Percentiles rank a stretch among this genome's conserved stretches.
Evolutionary conservation across 2,797 vertebrate species (phyloP).

Genomic region (Erpetoichthys calabaricus): DNA sequence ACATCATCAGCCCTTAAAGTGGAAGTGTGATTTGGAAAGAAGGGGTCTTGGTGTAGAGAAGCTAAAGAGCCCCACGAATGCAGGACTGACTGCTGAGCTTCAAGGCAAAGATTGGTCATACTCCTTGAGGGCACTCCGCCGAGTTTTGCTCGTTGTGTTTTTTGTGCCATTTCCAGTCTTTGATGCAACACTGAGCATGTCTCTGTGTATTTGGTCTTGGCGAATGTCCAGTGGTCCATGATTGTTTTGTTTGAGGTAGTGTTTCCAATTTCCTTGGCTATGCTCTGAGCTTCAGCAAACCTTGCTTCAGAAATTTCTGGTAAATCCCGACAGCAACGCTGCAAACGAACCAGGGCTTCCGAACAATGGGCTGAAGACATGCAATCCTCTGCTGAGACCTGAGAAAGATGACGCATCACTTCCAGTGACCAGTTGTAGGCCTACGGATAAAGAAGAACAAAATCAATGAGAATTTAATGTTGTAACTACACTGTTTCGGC

Average conservation of each 20-base stretch:
- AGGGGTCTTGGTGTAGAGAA: slow-evolving; percentile 24
- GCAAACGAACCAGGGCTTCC: slow-evolving; percentile 37
- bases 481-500: neutral
- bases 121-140: slow-evolving; percentile 16
- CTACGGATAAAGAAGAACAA: slow-evolving; percentile 25
- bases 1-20: slow-evolving; percentile 52
- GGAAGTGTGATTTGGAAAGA: slow-evolving; percentile 53
- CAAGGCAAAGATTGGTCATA: slow-evolving; percentile 36
- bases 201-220: slow-evolving; percentile 54
- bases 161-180: slow-evolving; percentile 39
- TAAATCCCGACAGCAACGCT: slow-evolving; percentile 33
- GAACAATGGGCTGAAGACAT: slow-evolving; percentile 24
- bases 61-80: slow-evolving; percentile 67
- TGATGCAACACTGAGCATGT: slow-evolving; percentile 40
- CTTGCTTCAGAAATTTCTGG: slow-evolving; percentile 62
- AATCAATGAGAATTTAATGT: slow-evolving; percentile 6
- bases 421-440: slow-evolving; percentile 56
- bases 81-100: slow-evolving; percentile 21
- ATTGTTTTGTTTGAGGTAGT: slow-evolving; percentile 32
- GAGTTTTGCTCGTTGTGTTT: slow-evolving; percentile 14
- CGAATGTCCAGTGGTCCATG: slow-evolving; percentile 57
- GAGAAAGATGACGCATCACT: slow-evolving; percentile 34
- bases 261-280: slow-evolving; percentile 60
- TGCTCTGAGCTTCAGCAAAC: slow-evolving; percentile 66
- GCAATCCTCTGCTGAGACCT: slow-evolving; percentile 14